Percentiles rank a stretch among this genome's conserved stretches.
Conservation (phyloP, 2,797 vertebrate genomes). For the Poecile montanus region DNA sequence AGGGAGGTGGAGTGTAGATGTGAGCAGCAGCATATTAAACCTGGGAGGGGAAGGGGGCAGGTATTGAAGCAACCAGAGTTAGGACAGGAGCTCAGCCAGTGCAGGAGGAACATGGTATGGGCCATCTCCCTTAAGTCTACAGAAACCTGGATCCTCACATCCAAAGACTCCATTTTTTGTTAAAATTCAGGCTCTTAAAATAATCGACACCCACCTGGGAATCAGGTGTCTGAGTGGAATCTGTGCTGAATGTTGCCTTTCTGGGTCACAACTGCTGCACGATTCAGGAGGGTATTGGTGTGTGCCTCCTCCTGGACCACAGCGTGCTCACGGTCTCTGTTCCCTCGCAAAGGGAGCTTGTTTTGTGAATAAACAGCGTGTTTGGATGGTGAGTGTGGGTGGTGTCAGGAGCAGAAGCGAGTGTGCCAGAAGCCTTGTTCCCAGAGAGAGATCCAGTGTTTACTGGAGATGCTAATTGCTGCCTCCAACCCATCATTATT, state of each 20-base stretch:
- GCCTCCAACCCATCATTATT: not conserved
- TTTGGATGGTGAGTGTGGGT: not conserved
- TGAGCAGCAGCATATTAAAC: not conserved
- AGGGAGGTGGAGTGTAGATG: not conserved
- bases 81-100: fast-evolving
- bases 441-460: not conserved
- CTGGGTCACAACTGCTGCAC: not conserved
- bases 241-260: not conserved
- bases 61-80: not conserved
- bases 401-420: not conserved
- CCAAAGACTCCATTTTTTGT: not conserved
- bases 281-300: not conserved
- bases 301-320: not conserved
- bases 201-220: not conserved
- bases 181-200: not conserved
- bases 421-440: not conserved
- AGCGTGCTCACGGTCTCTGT: fast-evolving
- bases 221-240: not conserved
- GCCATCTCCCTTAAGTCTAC: not conserved
- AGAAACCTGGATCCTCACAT: not conserved
- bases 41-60: not conserved
- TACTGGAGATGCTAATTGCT: not conserved
- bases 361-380: not conserved
- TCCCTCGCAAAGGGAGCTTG: not conserved
- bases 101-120: not conserved